These are phyloP conservation scores for Conopomorpha cramerella DNA, from an alignment of 1,140 invertebrate genomes.

Conservation along the genomic window DNA sequence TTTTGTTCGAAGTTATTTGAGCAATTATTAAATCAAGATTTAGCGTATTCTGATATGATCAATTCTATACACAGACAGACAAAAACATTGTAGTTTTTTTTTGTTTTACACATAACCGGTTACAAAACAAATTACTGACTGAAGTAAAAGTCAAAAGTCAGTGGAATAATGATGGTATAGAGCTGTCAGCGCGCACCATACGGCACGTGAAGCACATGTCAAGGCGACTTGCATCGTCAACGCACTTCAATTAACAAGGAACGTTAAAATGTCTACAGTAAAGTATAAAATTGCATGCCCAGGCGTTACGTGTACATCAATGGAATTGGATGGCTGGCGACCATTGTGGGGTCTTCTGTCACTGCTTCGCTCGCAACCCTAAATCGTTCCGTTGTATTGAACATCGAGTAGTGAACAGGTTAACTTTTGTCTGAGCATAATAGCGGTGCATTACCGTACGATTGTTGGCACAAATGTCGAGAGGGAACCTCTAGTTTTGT, in stretches of 20 bases:
- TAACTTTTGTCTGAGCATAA: slow-evolving; percentile 54
- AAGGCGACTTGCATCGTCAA: neutral
- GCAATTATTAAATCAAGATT: too few species aligned
- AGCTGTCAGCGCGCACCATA: neutral
- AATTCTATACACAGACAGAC: too few species aligned
- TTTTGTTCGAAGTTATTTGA: neutral
- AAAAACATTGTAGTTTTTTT: too few species aligned
- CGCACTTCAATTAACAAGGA: neutral
- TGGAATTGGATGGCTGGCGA: slow-evolving; percentile 6
- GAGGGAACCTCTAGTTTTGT: too few species aligned
- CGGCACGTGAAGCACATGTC: neutral
- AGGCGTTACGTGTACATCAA: too few species aligned
- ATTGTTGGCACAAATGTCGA: slow-evolving; percentile 56
- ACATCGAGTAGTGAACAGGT: slow-evolving; percentile 47
- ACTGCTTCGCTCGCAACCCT: slow-evolving; percentile 52
- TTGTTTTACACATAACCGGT: too few species aligned
- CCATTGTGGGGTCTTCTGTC: slow-evolving; percentile 39
- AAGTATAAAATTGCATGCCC: too few species aligned
- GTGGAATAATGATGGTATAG: neutral
- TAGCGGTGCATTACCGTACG: slow-evolving; percentile 46
- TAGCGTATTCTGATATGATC: too few species aligned
- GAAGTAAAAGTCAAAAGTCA: neutral
- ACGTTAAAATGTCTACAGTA: too few species aligned
- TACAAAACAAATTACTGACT: too few species aligned
- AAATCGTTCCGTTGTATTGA: slow-evolving; percentile 43